A percentile compares a stretch with the other conserved stretches of the same genome.
Evolutionary conservation across 37 sponge, comb jelly and placozoan species (phyloP).

Genomic region (Aphrocallistes beatrix): DNA sequence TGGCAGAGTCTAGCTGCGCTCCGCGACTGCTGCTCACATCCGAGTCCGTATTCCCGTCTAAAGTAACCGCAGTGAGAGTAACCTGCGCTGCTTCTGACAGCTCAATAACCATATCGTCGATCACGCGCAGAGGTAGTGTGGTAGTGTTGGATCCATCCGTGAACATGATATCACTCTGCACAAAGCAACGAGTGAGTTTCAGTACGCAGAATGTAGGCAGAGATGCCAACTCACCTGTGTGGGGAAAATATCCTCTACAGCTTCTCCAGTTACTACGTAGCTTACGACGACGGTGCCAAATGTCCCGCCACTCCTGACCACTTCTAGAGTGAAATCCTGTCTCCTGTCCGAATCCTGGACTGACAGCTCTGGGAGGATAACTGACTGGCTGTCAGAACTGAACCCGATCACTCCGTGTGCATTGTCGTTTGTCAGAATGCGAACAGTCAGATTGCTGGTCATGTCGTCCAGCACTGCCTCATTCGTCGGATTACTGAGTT

Average conservation of each 20-base stretch:
- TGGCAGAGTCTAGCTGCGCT: slow-evolving; percentile 30
- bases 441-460: slow-evolving; percentile 27
- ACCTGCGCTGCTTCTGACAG: slow-evolving; percentile 51
- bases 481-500: slow-evolving; percentile 36
- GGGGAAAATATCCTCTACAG: slow-evolving; percentile 40
- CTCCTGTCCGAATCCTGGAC: background rate
- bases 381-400: slow-evolving; percentile 29
- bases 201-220: no score
- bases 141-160: slow-evolving; percentile 24
- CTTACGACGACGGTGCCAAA: slow-evolving; percentile 48
- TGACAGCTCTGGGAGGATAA: background rate
- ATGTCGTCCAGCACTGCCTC: slow-evolving; percentile 30
- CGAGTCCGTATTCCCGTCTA: slow-evolving; percentile 45
- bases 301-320: slow-evolving; percentile 41
- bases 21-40: slow-evolving; percentile 27
- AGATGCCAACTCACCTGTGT: slow-evolving; percentile 25
- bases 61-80: slow-evolving; percentile 31
- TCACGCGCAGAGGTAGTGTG: slow-evolving; percentile 34
- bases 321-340: slow-evolving; percentile 22
- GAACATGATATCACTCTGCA: slow-evolving; percentile 22
- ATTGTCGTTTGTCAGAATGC: slow-evolving; percentile 71
- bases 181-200: no score
- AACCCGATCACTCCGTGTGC: slow-evolving; percentile 77
- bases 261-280: slow-evolving; percentile 40
- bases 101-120: slow-evolving; percentile 48